These are phyloP conservation scores for Tetraodon nigroviridis DNA, from an alignment of 2,113 vertebrate species.

Conservation along the genomic window DNA sequence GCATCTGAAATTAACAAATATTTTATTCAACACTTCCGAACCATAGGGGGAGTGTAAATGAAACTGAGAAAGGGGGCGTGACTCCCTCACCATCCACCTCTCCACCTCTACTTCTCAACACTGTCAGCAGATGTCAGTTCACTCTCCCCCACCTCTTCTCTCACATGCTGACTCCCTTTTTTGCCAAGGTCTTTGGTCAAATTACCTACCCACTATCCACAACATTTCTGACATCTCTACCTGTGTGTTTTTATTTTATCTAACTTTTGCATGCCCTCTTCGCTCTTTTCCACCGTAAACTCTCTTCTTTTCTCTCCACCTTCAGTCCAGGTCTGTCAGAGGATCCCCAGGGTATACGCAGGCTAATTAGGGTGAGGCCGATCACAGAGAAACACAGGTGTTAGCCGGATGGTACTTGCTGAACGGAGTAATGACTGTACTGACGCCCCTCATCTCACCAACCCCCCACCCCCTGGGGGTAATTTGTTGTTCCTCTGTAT, in stretches of 20 bases:
- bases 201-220: neutral
- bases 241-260: neutral
- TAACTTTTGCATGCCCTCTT: conserved; percentile 51
- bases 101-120: conserved; percentile 54
- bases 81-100: conserved; percentile 51
- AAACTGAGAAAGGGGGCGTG: conserved; percentile 45
- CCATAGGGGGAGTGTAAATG: conserved; percentile 60
- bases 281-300: conserved; percentile 18
- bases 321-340: conserved; percentile 65
- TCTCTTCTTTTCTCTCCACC: conserved; percentile 17
- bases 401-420: conserved; percentile 66
- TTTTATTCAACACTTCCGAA: conserved; percentile 56
- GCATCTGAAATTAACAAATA: conserved; percentile 61
- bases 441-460: conserved; percentile 52
- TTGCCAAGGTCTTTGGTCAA: no score
- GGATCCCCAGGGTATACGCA: conserved; percentile 84
- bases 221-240: neutral
- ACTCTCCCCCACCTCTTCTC: conserved; percentile 7
- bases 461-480: conserved; percentile 60
- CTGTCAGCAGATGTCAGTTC: conserved; percentile 64
- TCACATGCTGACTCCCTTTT: neutral
- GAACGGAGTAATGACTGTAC: conserved; percentile 72
- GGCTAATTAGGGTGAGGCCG: conserved; percentile 99
- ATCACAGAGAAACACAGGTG: conserved; percentile 73
- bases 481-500: conserved; percentile 93